A percentile compares a stretch with the other conserved stretches of the same genome.
Evolutionary conservation across 2,888 invertebrate species (phyloP).

Genomic region (Molorchus minor): DNA sequence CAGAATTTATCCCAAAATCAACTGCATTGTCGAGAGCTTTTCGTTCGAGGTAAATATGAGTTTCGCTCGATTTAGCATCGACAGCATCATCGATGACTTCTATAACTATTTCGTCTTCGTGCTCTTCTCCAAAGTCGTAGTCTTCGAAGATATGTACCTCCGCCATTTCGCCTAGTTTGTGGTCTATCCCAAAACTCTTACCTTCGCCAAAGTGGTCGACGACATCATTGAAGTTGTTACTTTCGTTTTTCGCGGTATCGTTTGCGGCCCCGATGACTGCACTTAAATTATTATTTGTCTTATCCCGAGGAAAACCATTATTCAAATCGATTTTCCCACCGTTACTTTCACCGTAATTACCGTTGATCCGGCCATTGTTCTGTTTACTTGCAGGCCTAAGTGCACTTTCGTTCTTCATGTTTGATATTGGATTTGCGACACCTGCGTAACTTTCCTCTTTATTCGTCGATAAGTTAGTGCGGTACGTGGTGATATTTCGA

Average conservation of each 20-base stretch:
- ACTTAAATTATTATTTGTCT: not conserved
- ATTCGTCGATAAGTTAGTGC: slow-evolving; percentile 23
- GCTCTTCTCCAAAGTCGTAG: slow-evolving; percentile 5
- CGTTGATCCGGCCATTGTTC: not conserved
- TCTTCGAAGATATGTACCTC: slow-evolving; percentile 12
- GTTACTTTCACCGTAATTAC: not conserved
- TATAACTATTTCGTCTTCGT: slow-evolving; percentile 4
- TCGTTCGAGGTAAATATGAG: slow-evolving; percentile 41
- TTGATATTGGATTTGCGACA: slow-evolving; percentile 14
- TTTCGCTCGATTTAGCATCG: not conserved
- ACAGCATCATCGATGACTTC: slow-evolving; percentile 9
- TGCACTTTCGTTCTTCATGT: slow-evolving; percentile 37
- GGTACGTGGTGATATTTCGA: slow-evolving; percentile 29
- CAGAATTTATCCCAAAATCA: slow-evolving; percentile 72
- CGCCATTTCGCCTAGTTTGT: not conserved
- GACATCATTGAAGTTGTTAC: no score
- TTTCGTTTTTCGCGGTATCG: no score
- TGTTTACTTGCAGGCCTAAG: slow-evolving; percentile 4
- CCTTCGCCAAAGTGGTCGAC: no score
- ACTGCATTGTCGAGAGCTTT: slow-evolving; percentile 72
- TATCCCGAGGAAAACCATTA: not conserved
- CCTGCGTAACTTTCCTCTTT: slow-evolving; percentile 25
- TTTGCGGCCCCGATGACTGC: not conserved
- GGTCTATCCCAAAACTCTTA: slow-evolving; percentile 1
- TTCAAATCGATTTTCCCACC: not conserved